Evolutionary conservation across 2,113 vertebrate genomes (phyloP).

Genomic region (Prietella phreatophila): DNA sequence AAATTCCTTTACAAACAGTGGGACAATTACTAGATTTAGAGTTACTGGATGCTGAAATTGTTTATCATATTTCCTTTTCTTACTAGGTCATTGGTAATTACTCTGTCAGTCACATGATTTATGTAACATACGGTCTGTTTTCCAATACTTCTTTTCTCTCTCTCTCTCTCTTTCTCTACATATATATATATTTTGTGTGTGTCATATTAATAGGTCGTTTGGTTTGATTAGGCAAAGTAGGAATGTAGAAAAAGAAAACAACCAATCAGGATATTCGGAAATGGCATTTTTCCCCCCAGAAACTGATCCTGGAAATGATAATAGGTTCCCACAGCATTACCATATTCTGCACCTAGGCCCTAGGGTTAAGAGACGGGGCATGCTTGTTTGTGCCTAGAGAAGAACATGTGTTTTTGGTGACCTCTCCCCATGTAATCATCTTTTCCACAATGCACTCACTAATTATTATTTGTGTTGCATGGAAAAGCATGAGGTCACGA

Average conservation of each 20-base stretch:
- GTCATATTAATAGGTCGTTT: not conserved
- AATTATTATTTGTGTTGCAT: conserved; percentile 37
- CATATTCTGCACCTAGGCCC: not conserved
- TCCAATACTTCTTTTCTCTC: not conserved
- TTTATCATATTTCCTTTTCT: not conserved
- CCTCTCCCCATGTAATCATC: not conserved
- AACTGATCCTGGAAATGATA: conserved; percentile 14
- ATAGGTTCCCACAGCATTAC: conserved; percentile 7
- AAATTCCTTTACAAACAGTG: not conserved
- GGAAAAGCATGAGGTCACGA: conserved; percentile 17
- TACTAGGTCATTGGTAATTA: not conserved
- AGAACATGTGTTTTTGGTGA: conserved; percentile 32
- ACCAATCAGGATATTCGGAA: not conserved
- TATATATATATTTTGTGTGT: no score
- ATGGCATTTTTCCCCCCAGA: not conserved
- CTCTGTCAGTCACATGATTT: not conserved
- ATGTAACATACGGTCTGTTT: not conserved
- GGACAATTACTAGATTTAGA: not conserved
- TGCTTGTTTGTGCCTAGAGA: conserved; percentile 18
- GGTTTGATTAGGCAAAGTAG: not conserved
- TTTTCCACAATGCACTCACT: conserved; percentile 18
- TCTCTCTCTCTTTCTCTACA: no score
- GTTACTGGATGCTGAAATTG: not conserved
- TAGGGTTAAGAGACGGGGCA: not conserved
- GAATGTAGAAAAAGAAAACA: not conserved